Percentiles rank a stretch among this genome's conserved stretches.
phyloP scores from a whole-genome alignment of 2,888 invertebrate genomes.

The Chrysina gloriosa region DNA sequence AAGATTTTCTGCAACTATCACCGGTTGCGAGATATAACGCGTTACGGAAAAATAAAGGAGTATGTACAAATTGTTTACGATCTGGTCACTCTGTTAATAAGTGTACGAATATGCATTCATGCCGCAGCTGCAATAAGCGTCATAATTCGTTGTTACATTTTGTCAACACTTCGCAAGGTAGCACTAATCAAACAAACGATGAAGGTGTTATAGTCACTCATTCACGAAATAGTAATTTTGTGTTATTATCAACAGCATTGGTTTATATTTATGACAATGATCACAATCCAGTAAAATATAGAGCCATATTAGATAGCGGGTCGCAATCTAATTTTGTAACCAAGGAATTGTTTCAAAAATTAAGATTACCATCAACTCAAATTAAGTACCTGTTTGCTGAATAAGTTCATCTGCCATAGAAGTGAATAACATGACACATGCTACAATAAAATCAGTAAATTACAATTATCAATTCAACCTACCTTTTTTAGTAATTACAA shows the following conservation, averaged over 20 bases:
- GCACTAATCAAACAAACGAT: neutral
- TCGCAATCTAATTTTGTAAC: conserved; percentile 24
- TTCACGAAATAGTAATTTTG: neutral
- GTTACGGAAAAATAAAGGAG: conserved; percentile 8
- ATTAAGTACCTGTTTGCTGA: neutral
- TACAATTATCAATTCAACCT: neutral
- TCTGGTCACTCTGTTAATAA: conserved; percentile 30
- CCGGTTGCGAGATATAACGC: neutral
- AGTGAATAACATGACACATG: neutral
- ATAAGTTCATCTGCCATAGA: neutral
- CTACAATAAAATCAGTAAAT: neutral
- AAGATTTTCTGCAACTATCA: conserved; percentile 9
- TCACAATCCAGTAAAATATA: neutral
- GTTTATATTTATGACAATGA: neutral
- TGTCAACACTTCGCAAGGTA: neutral
- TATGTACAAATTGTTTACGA: conserved; percentile 40
- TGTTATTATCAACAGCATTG: neutral
- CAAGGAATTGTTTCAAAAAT: neutral
- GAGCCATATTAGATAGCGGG: conserved; percentile 17
- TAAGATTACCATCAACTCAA: neutral
- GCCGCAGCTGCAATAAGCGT: conserved; percentile 38
- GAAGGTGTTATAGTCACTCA: neutral
- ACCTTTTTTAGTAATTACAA: conserved; percentile 14
- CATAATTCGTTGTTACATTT: conserved; percentile 46
- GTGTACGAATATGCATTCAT: conserved; percentile 43